Base-by-base conservation (phyloP, 2,113 vertebrate genomes). In the Willisornis vidua region DNA sequence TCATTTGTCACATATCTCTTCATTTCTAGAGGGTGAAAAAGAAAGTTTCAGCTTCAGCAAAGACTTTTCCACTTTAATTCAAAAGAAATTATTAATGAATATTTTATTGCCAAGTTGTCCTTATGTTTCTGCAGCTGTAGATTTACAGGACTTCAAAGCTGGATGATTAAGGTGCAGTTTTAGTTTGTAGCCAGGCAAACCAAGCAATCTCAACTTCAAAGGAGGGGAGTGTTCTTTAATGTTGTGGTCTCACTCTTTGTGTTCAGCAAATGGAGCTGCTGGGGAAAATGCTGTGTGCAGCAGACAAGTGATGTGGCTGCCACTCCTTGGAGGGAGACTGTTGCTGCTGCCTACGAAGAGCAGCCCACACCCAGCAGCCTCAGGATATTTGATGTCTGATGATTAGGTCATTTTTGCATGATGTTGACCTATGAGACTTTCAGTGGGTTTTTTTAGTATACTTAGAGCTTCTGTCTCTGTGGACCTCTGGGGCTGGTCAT, bases 61-160 rank as follows among this genome's bases (percentile, higher is more conserved):
- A 91, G 12, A 14, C 31, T 91, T 59, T 89, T 91, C 46, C 55
- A 77, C n/a, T 91, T 80, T 46, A 85, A 87, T 82, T 72, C 6
- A 68, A 67, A 89, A 81, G 4, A 87, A 73, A 52, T 23, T 72
- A 71, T 49, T 55, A 79, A 49, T 37, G 4, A 48, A 73, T 76
- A 12, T 80, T 82, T 95, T 86, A 67, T 86, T 94, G 79, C 68
- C n/a, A 68, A 90, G 48, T 63, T 65, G 68, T 71, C 85, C 88
- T 83, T 83, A 28, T 24, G 48, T 74, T 80, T 35, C 67, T 88
- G 68, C 88, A 94, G 83, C 90, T 92, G 87, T 92, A 90, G 68
- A 68, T 95, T 88, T 95, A 65, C 48, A 62, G 79, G 45, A 90
- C 92, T 94, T 97, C 93, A 94, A 96, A 96, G 93, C 65, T 20